Conservation (phyloP, 2,888 invertebrate genomes). For the Apeira syringaria region DNA sequence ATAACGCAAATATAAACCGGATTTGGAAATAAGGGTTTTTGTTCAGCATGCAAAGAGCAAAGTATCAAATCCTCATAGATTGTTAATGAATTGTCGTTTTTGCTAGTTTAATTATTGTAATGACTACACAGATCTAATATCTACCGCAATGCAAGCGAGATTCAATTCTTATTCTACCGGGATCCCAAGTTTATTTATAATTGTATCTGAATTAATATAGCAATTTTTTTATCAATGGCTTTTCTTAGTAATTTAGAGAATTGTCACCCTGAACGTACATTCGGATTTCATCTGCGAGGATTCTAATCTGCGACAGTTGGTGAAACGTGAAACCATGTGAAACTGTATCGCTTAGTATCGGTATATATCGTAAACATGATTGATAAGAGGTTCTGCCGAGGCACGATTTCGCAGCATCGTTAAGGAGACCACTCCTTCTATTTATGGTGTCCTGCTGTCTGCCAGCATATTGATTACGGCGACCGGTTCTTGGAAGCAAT, state of each 20-base stretch:
- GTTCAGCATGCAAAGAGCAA: background rate
- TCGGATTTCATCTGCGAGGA: constrained; percentile 3
- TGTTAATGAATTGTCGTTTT: too few species aligned
- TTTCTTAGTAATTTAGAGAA: background rate
- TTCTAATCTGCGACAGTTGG: constrained; percentile 10
- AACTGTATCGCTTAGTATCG: constrained; percentile 40
- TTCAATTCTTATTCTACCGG: too few species aligned
- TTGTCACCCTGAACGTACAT: background rate
- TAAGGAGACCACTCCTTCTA: constrained; percentile 67
- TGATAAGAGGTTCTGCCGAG: constrained; percentile 60
- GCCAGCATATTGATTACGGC: constrained; percentile 65
- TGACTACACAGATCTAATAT: too few species aligned
- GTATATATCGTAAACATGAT: constrained; percentile 53
- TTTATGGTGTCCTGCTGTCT: constrained; percentile 71
- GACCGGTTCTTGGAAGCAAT: constrained; percentile 44
- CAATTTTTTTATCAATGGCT: too few species aligned
- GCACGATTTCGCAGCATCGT: constrained; percentile 66
- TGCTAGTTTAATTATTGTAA: too few species aligned
- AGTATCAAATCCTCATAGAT: too few species aligned
- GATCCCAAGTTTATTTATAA: too few species aligned
- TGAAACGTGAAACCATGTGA: constrained; percentile 49
- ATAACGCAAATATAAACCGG: constrained; percentile 5
- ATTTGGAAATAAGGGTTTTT: background rate
- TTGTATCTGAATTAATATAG: too few species aligned
- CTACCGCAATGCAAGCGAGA: too few species aligned